These are phyloP conservation scores for Manacus vitellinus DNA, from an alignment of 2,113 vertebrate species.

Conservation along the genomic window DNA sequence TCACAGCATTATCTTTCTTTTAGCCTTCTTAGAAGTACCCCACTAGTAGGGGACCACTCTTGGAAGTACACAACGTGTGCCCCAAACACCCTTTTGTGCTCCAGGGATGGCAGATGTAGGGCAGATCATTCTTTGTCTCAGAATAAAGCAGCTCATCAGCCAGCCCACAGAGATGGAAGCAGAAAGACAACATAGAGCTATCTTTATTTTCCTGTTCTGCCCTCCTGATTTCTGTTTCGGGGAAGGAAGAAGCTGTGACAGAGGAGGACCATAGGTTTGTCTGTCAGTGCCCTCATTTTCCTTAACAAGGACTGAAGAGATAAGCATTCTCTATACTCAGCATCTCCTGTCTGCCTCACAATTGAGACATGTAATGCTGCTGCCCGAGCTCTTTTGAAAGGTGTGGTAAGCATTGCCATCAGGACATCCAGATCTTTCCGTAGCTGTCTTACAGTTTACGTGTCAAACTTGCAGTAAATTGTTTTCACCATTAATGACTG, in stretches of 20 bases:
- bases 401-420: not conserved
- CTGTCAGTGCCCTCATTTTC: not conserved
- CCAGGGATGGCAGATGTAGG: not conserved
- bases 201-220: not conserved
- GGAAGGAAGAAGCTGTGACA: not conserved
- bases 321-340: not conserved
- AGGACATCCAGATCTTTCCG: not conserved
- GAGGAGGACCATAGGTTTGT: not conserved
- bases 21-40: not conserved
- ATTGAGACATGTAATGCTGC: not conserved
- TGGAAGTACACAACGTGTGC: not conserved
- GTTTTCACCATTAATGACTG: not conserved
- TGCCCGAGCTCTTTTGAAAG: not conserved
- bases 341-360: not conserved
- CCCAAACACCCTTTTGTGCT: accelerated
- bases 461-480: not conserved
- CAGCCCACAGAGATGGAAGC: not conserved
- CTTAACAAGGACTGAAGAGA: not conserved
- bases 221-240: not conserved
- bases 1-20: not conserved
- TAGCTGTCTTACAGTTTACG: not conserved
- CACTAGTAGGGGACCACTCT: not conserved
- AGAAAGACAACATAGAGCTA: not conserved
- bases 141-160: not conserved
- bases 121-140: not conserved